Evolutionary conservation across 1,140 invertebrate species (phyloP).

Genomic region (Chrysopa pallens): DNA sequence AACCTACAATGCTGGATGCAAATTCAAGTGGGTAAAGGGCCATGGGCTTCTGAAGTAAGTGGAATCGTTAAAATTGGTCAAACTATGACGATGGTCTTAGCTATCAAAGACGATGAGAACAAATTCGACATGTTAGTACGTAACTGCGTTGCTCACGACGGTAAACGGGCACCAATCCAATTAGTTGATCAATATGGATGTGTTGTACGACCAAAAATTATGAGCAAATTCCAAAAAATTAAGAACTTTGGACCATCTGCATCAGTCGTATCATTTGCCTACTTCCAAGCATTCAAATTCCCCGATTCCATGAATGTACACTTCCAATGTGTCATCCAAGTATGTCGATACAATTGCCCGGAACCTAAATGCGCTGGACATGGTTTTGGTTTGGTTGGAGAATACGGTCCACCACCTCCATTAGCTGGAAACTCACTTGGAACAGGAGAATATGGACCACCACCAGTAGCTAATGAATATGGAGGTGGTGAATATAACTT

Average conservation of each 20-base stretch:
- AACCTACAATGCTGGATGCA: slow-evolving; percentile 95
- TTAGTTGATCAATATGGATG: slow-evolving; percentile 83
- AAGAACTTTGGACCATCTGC: slow-evolving; percentile 89
- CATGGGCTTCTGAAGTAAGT: slow-evolving; percentile 86
- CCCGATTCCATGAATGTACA: slow-evolving; percentile 94
- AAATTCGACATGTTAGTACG: slow-evolving; percentile 90
- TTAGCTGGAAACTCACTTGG: slow-evolving; percentile 29
- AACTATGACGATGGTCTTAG: slow-evolving; percentile 90
- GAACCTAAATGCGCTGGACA: slow-evolving; percentile 68
- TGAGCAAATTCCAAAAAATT: slow-evolving; percentile 89
- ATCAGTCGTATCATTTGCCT: slow-evolving; percentile 83
- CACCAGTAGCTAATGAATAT: slow-evolving; percentile 45
- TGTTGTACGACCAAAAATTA: slow-evolving; percentile 81
- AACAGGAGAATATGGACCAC: slow-evolving; percentile 46
- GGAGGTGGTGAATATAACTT: slow-evolving; percentile 53
- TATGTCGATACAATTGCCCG: slow-evolving; percentile 82
- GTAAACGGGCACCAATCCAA: slow-evolving; percentile 80
- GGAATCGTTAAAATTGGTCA: slow-evolving; percentile 91
- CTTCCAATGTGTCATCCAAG: slow-evolving; percentile 93
- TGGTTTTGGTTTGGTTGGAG: slow-evolving; percentile 29
- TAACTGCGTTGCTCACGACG: slow-evolving; percentile 88
- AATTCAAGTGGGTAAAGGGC: slow-evolving; percentile 85
- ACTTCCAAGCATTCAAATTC: slow-evolving; percentile 95
- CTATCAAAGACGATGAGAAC: slow-evolving; percentile 88
- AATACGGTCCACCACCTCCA: slow-evolving; percentile 48